Evolutionary conservation across 1,140 invertebrate genomes (phyloP).

Genomic region (Gonioctena quinquepunctata): DNA sequence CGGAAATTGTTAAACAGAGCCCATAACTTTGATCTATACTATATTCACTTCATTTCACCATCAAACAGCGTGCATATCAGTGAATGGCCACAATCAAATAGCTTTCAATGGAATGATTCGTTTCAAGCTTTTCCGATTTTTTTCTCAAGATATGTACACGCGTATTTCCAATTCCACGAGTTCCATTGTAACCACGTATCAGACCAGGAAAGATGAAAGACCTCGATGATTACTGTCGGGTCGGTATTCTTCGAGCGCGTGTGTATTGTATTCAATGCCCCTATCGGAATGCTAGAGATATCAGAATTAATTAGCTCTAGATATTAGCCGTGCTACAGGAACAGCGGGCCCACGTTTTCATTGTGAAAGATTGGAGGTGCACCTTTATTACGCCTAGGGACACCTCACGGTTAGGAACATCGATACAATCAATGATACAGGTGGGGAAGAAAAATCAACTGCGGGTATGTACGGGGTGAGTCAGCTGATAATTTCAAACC

Average conservation of each 20-base stretch:
- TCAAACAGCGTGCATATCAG: too few relatives aligned
- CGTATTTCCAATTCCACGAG: background rate
- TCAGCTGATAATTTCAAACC: too few relatives aligned
- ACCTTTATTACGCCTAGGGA: background rate
- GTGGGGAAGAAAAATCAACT: too few relatives aligned
- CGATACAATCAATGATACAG: background rate
- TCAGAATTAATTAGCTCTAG: background rate
- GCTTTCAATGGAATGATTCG: too few relatives aligned
- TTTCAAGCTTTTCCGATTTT: too few relatives aligned
- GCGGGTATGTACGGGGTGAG: too few relatives aligned
- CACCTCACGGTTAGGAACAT: background rate
- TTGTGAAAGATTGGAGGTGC: background rate
- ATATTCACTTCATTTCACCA: too few relatives aligned
- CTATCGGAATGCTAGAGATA: background rate
- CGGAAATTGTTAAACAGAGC: too few relatives aligned
- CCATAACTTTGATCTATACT: too few relatives aligned
- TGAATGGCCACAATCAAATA: too few relatives aligned
- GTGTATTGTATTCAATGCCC: background rate
- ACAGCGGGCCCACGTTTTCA: background rate
- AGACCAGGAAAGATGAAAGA: background rate
- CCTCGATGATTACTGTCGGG: background rate
- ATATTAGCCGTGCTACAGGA: background rate
- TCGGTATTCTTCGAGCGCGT: background rate
- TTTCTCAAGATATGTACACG: too few relatives aligned
- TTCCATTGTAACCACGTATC: background rate